phyloP scores from a whole-genome alignment of 2,113 vertebrate species.

The Sinocyclocheilus rhinocerous region DNA sequence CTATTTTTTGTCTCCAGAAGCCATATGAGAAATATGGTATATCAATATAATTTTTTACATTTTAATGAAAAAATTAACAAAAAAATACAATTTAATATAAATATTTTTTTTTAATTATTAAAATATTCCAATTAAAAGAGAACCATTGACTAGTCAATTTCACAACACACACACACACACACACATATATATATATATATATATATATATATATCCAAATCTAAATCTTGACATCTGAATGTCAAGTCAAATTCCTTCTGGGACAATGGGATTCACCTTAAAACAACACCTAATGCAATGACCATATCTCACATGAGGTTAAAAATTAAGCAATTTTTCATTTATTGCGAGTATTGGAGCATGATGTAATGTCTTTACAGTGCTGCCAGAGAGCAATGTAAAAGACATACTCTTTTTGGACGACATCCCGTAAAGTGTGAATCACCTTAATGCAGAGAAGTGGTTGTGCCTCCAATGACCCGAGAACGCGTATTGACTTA shows the following conservation, averaged over 20 bases:
- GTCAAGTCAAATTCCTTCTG: background rate
- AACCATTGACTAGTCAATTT: too few species aligned
- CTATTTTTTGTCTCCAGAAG: too few species aligned
- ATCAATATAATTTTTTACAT: too few species aligned
- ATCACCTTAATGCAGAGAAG: constrained; percentile 53
- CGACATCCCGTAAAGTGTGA: constrained; percentile 50
- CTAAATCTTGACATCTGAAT: background rate
- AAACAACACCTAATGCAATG: background rate
- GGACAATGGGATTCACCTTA: background rate
- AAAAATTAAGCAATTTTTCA: background rate
- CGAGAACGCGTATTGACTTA: constrained; percentile 59
- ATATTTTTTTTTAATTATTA: too few species aligned
- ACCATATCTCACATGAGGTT: background rate
- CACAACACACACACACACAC: too few species aligned
- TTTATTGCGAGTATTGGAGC: background rate
- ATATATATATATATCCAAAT: background rate
- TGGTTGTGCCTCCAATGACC: constrained; percentile 62
- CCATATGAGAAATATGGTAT: too few species aligned
- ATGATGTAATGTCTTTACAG: background rate
- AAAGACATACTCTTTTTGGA: constrained; percentile 53
- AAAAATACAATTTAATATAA: too few species aligned
- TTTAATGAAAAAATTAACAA: too few species aligned
- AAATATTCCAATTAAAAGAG: background rate
- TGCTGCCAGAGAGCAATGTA: background rate
- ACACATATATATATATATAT: too few species aligned